Evolutionary conservation across 1,140 invertebrate genomes (phyloP), one percentile per base, ranked within the genome.

Genomic region (Drosophila tropicalis): DNA sequence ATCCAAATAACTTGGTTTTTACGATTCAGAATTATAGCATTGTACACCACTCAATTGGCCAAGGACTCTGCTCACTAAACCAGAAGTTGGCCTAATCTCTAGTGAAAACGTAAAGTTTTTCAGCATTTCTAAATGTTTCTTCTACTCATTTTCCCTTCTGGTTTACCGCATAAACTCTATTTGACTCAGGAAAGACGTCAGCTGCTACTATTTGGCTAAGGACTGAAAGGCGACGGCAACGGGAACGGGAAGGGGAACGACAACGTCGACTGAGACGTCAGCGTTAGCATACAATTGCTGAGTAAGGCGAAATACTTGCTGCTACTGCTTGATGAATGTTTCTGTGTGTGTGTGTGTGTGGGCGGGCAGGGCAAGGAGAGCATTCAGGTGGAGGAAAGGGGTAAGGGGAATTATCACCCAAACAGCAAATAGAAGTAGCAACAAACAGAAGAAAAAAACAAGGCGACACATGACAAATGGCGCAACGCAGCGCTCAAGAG

Each of bases 391-490:
- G 55, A 51, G 60, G 64, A 47, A 13, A 13, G 10, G 1, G 36
- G 36, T 12, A 3, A 13, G 67, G 70, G 39, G 66, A 62, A 62
- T 60, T 55, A 67, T 54, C 61, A 56, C 68, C 70, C 64, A 64
- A 65, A 68, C 79, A 71, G 80, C 79, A 82, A 82, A 82, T 73
- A 77, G 70, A 0, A 25, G 66, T 61, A 61, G 72, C 71, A 41
- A 39, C 32, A 47, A 73, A 9, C 3, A 1, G 32, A 25, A 54
- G 67, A 65, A 77, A 71, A 61, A 56, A 25, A 25, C 22, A 66
- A 67, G 60, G 77, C 64, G 83, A 87, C 83, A 89, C 76, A 86
- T 87, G 83, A 87, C 84, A 87, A 87, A 87, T 87, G 83, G 83
- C 83, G 83, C 83, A 17, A 15, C 32, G 32, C 32, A 76, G 36